Base-by-base conservation (phyloP, 2,113 vertebrate genomes). In the Grammomys surdaster region DNA sequence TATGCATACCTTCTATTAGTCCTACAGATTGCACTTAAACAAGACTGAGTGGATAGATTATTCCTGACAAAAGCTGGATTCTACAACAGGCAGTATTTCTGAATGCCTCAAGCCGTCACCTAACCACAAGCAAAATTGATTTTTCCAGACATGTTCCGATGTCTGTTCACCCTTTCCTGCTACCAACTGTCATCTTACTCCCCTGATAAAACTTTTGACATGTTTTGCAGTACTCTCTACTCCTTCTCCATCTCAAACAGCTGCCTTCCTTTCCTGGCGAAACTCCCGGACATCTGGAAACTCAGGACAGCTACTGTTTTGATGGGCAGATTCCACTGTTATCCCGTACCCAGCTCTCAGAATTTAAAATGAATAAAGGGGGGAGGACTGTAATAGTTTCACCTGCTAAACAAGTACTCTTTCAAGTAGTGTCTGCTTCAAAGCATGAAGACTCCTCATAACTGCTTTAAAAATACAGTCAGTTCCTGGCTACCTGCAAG, bases 201-300 rank as follows among this genome's bases (percentile, higher is more conserved):
- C 97, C 94, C 92, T 94, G 97, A 96, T 95, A 96, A 87, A 97
- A 95, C 97, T 96, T 82, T 63, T 95, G 95, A 97, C 87, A 85
- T 92, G 91, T 94, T 97, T 90, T 95, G 90, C 65, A 88, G 87
- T 48, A 81, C 60, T 58, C 80, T 95, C 36, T 54, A 69, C 65
- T 93, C 87, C 78, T 90, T 88, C 90, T 54, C 95, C 63, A 84
- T 95, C 96, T 82, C 76, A 95, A 96, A 97, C 96, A 97, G 94
- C 96, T 97, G 96, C 94, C 96, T 96, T 95, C 91, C 51, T 73
- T 91, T 96, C 24, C 88, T 97, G 95, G 93, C 94, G 96, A 94
- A 95, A 93, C 75, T 96, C 88, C n/a, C 33, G 0, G 48, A 95
- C 97, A 97, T 96, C 97, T 98, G 97, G 96, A 93, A 89, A 75